Percentiles rank a stretch among this genome's conserved stretches.
Conservation (phyloP, 2,888 invertebrate species). For the Tipula vernalis region DNA sequence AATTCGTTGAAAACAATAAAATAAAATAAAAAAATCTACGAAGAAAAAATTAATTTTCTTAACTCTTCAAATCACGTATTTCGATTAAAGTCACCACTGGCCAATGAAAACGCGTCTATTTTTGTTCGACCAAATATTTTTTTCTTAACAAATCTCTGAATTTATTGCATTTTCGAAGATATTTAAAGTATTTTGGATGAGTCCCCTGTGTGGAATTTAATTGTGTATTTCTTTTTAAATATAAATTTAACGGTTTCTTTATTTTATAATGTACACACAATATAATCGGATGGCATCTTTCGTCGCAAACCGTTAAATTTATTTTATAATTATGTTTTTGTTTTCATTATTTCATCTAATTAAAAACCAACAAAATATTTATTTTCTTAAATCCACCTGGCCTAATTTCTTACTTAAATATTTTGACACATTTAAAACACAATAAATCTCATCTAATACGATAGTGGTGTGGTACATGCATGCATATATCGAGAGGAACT, state of each 20-base stretch:
- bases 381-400: background rate
- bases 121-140: background rate
- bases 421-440: background rate
- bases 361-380: background rate
- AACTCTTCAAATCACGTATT: background rate
- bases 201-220: background rate
- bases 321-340: background rate
- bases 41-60: background rate
- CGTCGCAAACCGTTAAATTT: background rate
- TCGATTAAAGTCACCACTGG: background rate
- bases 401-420: background rate
- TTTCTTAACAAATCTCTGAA: background rate
- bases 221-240: background rate
- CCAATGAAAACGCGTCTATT: background rate
- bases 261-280: background rate
- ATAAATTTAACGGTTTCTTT: background rate
- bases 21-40: background rate
- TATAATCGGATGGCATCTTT: background rate
- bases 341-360: background rate
- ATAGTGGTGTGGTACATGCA: background rate
- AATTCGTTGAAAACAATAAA: background rate
- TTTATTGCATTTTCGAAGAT: background rate
- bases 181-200: background rate
- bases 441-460: background rate
- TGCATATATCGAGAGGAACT: background rate